A percentile compares a stretch with the other conserved stretches of the same genome.
phyloP scores from a whole-genome alignment of 2,888 invertebrate genomes.

The Acrocera orbiculus region DNA sequence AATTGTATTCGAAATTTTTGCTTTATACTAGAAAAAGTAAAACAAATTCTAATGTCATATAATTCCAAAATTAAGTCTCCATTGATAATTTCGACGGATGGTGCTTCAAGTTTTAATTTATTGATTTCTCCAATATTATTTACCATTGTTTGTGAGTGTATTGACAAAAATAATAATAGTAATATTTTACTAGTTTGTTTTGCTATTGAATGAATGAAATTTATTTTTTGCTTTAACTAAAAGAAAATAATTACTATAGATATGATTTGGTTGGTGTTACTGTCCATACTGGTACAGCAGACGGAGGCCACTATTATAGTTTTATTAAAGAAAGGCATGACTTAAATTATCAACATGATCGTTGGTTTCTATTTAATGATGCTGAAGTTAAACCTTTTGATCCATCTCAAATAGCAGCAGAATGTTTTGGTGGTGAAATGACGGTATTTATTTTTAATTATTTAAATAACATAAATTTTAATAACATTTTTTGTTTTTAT shows the following conservation, averaged over 20 bases:
- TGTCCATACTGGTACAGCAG: slow-evolving; percentile 95
- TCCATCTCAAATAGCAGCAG: slow-evolving; percentile 82
- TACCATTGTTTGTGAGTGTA: too few species aligned
- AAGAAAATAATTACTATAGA: slow-evolving; percentile 23
- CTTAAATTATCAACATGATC: slow-evolving; percentile 48
- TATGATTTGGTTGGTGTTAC: slow-evolving; percentile 84
- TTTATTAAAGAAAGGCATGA: slow-evolving; percentile 78
- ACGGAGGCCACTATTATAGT: slow-evolving; percentile 92
- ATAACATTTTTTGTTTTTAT: slow-evolving; percentile 1
- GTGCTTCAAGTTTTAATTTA: too few species aligned
- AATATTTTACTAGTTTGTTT: too few species aligned
- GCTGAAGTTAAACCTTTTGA: slow-evolving; percentile 91
- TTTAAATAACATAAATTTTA: slow-evolving; percentile 10
- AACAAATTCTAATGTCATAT: too few species aligned
- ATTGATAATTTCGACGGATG: too few species aligned
- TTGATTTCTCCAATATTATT: too few species aligned
- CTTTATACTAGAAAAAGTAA: too few species aligned
- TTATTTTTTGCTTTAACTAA: too few species aligned
- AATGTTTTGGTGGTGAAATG: slow-evolving; percentile 96
- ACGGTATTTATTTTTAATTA: slow-evolving; percentile 38
- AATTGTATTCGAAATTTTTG: too few species aligned
- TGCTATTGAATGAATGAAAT: too few species aligned
- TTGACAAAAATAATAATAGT: too few species aligned
- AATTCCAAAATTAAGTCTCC: too few species aligned
- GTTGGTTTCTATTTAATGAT: slow-evolving; percentile 86